Evolutionary conservation across 2,113 vertebrate species (phyloP).

Genomic region (Chloropsis cyanopogon): DNA sequence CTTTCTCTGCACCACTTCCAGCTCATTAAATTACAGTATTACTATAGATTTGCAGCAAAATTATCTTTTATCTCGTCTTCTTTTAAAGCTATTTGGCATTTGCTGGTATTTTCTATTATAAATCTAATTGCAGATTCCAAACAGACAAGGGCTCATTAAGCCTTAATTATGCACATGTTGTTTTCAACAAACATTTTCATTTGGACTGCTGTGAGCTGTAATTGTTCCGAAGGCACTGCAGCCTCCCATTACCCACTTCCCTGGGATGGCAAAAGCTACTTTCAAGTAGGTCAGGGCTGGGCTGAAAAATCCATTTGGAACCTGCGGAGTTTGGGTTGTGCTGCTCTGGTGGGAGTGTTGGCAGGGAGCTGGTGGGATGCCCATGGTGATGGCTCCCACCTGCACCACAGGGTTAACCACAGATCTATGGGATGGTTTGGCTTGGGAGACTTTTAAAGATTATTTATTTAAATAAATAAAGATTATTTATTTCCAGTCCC

Average conservation of each 20-base stretch:
- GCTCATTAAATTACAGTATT: conserved; percentile 65
- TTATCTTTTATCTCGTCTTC: conserved; percentile 75
- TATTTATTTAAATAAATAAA: not conserved
- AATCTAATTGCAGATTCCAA: conserved; percentile 99
- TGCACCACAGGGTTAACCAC: not conserved
- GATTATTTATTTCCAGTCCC: not conserved
- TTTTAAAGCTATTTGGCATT: conserved; percentile 81
- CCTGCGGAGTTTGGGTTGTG: not conserved
- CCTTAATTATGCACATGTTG: conserved; percentile 99
- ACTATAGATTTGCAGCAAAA: conserved; percentile 74
- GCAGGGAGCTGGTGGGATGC: not conserved
- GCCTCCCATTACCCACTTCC: conserved; percentile 76
- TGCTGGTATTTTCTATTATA: conserved; percentile 87
- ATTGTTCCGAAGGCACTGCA: conserved; percentile 86
- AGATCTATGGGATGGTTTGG: not conserved
- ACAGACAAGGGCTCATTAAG: conserved; percentile 99
- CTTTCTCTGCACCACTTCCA: conserved; percentile 40
- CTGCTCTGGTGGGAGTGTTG: accelerated
- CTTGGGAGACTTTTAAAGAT: not conserved
- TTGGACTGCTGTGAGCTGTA: conserved; percentile 91
- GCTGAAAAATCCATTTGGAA: not conserved
- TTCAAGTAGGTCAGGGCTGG: conserved; percentile 80
- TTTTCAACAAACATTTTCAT: conserved; percentile 99
- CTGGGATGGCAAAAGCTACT: conserved; percentile 64
- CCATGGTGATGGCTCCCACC: accelerated